Percentiles rank a stretch among this genome's conserved stretches.
Evolutionary conservation across 2,797 vertebrate species (phyloP).

Genomic region (Labeo calbasu): DNA sequence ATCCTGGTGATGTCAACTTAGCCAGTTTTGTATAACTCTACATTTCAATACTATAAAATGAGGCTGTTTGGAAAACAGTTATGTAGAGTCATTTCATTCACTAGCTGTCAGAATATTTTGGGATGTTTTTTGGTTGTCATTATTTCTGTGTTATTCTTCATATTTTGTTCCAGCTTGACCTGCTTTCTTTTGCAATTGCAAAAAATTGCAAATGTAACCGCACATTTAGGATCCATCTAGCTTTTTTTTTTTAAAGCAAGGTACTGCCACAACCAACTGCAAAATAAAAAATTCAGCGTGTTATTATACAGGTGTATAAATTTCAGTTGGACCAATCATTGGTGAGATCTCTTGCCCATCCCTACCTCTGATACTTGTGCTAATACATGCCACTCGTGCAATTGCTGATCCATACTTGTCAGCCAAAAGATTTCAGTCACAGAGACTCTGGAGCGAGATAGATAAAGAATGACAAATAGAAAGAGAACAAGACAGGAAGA

Average conservation of each 20-base stretch:
- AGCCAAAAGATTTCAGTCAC: constrained; percentile 1
- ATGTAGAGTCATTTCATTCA: neutral
- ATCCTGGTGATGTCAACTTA: neutral
- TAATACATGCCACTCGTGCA: neutral
- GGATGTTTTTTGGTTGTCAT: neutral
- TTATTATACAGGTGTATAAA: neutral
- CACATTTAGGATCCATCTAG: neutral
- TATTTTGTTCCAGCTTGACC: neutral
- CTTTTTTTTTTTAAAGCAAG: neutral
- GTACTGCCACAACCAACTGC: neutral
- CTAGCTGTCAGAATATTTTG: neutral
- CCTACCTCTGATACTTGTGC: neutral
- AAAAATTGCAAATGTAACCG: neutral
- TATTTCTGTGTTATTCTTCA: neutral
- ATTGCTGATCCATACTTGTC: neutral
- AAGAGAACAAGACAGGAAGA: constrained; percentile 19
- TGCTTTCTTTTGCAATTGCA: neutral
- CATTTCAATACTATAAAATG: neutral
- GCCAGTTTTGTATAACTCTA: neutral
- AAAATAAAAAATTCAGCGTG: neutral
- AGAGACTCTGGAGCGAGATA: neutral
- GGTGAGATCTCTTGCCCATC: neutral
- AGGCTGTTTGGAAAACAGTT: neutral
- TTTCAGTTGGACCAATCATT: neutral
- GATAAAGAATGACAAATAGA: constrained; percentile 6